Percentiles rank a stretch among this genome's conserved stretches.
These are phyloP conservation scores for Micronycteris hirsuta DNA, from an alignment of 2,113 vertebrate species.

Conservation along the genomic window DNA sequence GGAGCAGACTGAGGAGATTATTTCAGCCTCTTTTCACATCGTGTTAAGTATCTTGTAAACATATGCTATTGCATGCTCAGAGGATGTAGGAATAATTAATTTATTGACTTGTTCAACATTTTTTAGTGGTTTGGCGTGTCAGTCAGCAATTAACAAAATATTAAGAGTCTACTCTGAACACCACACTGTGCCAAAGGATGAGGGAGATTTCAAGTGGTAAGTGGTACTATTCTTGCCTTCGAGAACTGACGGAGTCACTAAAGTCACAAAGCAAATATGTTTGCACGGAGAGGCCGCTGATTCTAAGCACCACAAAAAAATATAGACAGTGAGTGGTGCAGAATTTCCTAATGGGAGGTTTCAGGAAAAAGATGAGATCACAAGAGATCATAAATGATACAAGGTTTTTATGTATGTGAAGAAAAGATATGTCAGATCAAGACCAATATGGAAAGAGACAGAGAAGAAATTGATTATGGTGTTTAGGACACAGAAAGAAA, in stretches of 20 bases:
- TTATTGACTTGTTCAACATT: slow-evolving; percentile 50
- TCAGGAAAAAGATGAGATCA: neutral
- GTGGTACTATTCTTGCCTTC: neutral
- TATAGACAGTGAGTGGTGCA: neutral
- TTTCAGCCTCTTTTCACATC: slow-evolving; percentile 33
- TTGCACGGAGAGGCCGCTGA: neutral
- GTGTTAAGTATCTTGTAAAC: slow-evolving; percentile 47
- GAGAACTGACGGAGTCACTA: neutral
- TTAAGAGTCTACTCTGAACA: slow-evolving; percentile 32
- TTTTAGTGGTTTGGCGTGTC: slow-evolving; percentile 40
- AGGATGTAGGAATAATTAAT: slow-evolving; percentile 46
- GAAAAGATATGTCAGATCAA: neutral
- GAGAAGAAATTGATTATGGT: neutral
- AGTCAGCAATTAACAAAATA: slow-evolving; percentile 42
- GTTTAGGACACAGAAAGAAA: neutral
- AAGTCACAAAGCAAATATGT: neutral
- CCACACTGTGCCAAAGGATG: neutral
- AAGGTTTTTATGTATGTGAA: neutral
- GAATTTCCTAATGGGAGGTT: neutral
- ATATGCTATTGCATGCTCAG: slow-evolving; percentile 15
- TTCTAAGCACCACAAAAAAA: neutral
- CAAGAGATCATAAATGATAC: neutral
- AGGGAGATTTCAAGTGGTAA: neutral
- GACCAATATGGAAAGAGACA: neutral
- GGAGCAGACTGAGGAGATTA: slow-evolving; percentile 6